phyloP scores from a whole-genome alignment of 2,797 vertebrate genomes.

The Crenuchus spilurus region DNA sequence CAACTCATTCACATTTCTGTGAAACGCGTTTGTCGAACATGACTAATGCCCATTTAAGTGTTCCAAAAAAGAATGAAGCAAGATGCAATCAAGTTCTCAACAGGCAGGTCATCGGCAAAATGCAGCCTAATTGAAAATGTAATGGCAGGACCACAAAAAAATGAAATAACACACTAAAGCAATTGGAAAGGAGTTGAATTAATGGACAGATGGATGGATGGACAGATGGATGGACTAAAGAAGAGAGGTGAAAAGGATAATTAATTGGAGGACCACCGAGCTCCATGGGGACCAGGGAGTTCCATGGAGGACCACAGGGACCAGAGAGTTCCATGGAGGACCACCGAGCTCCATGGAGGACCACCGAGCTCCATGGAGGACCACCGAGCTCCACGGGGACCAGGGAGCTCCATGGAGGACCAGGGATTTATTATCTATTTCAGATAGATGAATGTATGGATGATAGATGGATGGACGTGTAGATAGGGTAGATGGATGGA shows the following conservation, averaged over 20 bases:
- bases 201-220: neutral
- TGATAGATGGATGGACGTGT: neutral
- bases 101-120: neutral
- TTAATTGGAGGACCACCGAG: too few relatives aligned
- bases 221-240: neutral
- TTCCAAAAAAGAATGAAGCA: slow-evolving; percentile 1
- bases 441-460: neutral
- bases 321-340: too few relatives aligned
- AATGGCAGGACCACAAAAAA: neutral
- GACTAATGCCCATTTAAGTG: neutral
- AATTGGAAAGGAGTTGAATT: neutral
- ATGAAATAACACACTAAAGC: neutral
- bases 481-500: neutral
- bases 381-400: too few relatives aligned
- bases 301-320: too few relatives aligned
- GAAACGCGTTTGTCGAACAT: neutral
- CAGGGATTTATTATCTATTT: too few relatives aligned
- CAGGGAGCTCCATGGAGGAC: too few relatives aligned
- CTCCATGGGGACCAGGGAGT: too few relatives aligned
- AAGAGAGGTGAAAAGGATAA: too few relatives aligned
- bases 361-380: too few relatives aligned
- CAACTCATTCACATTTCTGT: neutral
- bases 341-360: too few relatives aligned
- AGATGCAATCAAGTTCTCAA: slow-evolving; percentile 1
- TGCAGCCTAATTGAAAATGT: neutral